These are phyloP conservation scores for Steinernema hermaphroditum DNA, from an alignment of 2,888 invertebrate genomes.

Conservation along the genomic window DNA sequence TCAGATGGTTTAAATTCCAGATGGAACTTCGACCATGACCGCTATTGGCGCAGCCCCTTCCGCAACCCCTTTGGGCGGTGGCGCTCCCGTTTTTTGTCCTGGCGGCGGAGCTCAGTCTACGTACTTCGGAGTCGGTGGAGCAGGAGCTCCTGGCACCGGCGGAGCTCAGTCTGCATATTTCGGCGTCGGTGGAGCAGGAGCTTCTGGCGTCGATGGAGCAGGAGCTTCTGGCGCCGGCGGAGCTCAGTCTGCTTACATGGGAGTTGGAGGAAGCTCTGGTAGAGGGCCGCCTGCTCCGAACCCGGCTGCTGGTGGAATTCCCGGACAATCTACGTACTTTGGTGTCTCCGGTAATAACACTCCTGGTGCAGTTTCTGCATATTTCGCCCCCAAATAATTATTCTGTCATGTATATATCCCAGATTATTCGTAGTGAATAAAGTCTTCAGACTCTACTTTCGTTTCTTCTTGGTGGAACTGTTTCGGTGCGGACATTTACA, in stretches of 20 bases:
- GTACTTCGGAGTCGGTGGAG: neutral
- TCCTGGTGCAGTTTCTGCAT: neutral
- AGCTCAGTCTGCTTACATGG: constrained; percentile 26
- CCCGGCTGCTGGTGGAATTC: neutral
- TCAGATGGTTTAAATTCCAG: neutral
- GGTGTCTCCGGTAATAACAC: neutral
- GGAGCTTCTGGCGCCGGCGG: constrained; percentile 7
- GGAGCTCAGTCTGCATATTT: constrained; percentile 22
- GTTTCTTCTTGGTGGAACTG: too few relatives aligned
- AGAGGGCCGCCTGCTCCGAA: neutral
- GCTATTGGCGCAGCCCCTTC: constrained; percentile 24
- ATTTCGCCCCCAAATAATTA: neutral
- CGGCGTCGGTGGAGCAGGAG: constrained; percentile 19
- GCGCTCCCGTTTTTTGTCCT: neutral
- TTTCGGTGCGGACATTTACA: too few relatives aligned
- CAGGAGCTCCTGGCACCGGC: neutral
- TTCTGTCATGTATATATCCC: too few relatives aligned
- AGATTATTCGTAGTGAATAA: too few relatives aligned
- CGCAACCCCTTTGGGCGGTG: constrained; percentile 8
- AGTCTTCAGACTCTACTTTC: too few relatives aligned
- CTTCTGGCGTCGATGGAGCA: constrained; percentile 7
- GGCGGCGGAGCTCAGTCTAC: neutral
- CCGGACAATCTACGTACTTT: constrained; percentile 21
- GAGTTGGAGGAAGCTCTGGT: neutral
- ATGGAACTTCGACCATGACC: constrained; percentile 33